Evolutionary conservation across 1,140 invertebrate genomes (phyloP), one percentile per base, ranked within the genome.

Genomic region (Brachionus koreanus): DNA sequence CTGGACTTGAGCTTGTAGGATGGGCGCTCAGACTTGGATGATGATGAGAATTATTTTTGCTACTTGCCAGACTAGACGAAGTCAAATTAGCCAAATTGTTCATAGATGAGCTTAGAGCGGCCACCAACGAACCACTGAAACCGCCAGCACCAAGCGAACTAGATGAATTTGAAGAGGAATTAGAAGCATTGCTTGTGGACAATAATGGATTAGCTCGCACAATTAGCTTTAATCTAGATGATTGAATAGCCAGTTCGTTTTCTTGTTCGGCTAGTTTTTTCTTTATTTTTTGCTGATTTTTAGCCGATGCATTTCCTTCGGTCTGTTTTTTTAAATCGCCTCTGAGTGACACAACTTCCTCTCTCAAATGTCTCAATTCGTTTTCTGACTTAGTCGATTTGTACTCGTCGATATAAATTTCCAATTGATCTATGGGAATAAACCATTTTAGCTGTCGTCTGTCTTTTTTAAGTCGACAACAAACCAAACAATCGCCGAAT

Each of bases 231-330:
- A 79, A 19, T 12, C 76, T 57, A 39, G 76, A 79, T 6, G 76
- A 79, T 23, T 79, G 49, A 42, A 79, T 79, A 16, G 76, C 76
- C 25, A 79, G 39, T 33, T 61, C 76, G 12, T 79, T 79, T 43
- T 79, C 76, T 65, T 79, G 76, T 49, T 79, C 76, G 23, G 76
- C 76, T 25, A 79, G 23, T 79, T 79, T 79, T 65, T 79, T 79
- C 33, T 79, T 79, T 19, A 79, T 79, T 79, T 79, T 79, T 12
- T 42, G 61, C 49, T 79, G 76, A 65, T 65, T 79, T 65, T 49
- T 63, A 12, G 37, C 49, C 10, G 76, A 79, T 5, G 49, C 61
- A 16, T 79, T 79, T 16, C 61, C 76, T 79, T 79, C 76, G 16
- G 76, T 79, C 39, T 79, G 76, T 7, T 65, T 57, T 29, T 65